Percentiles rank a stretch among this genome's conserved stretches.
These are phyloP conservation scores for Syrphus vitripennis DNA, from an alignment of 2,888 invertebrate genomes.

Conservation along the genomic window DNA sequence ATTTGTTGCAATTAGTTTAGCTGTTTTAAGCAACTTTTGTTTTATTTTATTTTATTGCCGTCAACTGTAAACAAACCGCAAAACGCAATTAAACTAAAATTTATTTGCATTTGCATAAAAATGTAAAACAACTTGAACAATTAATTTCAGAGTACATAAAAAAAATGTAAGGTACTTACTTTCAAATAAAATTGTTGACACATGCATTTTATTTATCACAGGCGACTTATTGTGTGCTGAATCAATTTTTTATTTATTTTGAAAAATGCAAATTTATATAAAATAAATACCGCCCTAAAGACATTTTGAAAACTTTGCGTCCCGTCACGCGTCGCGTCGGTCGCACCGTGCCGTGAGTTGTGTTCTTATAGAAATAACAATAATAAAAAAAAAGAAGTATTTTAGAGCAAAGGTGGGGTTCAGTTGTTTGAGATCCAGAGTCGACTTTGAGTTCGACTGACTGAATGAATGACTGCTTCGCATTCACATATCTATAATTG, in stretches of 20 bases:
- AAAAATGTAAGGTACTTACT: not conserved
- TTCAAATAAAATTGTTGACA: slow-evolving; percentile 39
- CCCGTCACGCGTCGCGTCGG: too few species aligned
- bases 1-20: slow-evolving; percentile 9
- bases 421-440: not conserved
- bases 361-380: slow-evolving; percentile 15
- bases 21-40: not conserved
- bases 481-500: slow-evolving; percentile 42
- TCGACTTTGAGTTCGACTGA: not conserved
- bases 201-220: slow-evolving; percentile 9
- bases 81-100: slow-evolving; percentile 14
- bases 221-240: not conserved
- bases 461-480: slow-evolving; percentile 1
- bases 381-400: not conserved
- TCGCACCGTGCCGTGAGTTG: too few species aligned
- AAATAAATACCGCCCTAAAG: slow-evolving; percentile 20
- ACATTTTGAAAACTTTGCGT: not conserved
- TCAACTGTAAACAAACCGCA: not conserved
- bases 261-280: slow-evolving; percentile 37
- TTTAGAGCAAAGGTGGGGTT: slow-evolving; percentile 8
- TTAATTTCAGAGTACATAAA: not conserved
- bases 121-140: slow-evolving; percentile 27
- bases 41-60: not conserved
- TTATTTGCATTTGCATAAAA: slow-evolving; percentile 15
- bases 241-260: slow-evolving; percentile 30